Base-by-base conservation (phyloP, 1,140 invertebrate species). In the Drosophila subobscura region DNA sequence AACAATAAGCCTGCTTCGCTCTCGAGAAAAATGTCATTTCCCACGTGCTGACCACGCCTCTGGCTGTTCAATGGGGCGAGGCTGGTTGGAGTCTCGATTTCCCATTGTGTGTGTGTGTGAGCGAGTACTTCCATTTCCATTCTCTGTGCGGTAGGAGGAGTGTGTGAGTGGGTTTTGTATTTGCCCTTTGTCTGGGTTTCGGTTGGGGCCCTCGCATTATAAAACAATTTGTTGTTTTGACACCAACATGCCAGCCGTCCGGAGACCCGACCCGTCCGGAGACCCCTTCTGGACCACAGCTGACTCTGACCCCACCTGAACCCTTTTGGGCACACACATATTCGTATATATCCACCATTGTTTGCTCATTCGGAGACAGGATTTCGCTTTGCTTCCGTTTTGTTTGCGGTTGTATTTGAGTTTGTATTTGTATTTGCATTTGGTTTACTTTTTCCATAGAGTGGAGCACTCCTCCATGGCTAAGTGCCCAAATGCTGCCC, bases 141-240 rank as follows among this genome's bases (percentile, higher is more conserved):
- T 33, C 54, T 72, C 41, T 45, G 29, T 53, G 49, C 27, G 16
- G 16, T 20, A 20, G 16, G 16, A 20, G 0, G 20, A 22, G 61
- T 49, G 41, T 58, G 29, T 22, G 55, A 33, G 29, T 33, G 29
- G 29, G 7, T 33, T 3, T 33, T 54, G 49, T 74, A 63, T 68
- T 52, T 57, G 72, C 40, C 68, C 47, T 75, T 75, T 76, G 72
- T 60, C 54, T 68, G 61, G 56, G 27, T 22, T 44, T 25, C 40
- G 7, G 27, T 23, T 33, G 37, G 50, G 65, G 56, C 51, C 33
- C 29, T 37, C 56, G 73, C 72, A 76, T 76, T 76, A 76, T 76
- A 76, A 76, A 76, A 76, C 73, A 76, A 76, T 76, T 76, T 76
- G 73, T 76, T 70, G 73, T 76, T 59, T 75, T 76, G 73, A 76